Evolutionary conservation across 2,797 vertebrate species (phyloP).

Genomic region (Syngnathus acus): DNA sequence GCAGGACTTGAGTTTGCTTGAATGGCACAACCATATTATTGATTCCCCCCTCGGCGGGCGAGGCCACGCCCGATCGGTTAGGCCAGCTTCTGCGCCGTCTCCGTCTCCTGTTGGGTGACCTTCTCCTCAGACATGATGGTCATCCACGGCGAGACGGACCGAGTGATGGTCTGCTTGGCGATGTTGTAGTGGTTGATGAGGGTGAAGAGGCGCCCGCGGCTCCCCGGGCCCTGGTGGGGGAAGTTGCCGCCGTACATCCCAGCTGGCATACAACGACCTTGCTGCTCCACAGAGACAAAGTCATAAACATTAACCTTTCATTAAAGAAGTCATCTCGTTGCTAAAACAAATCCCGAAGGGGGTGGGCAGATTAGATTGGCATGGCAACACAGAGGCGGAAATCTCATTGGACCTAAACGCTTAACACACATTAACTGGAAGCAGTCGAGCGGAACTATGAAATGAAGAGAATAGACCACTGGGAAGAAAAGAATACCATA

Average conservation of each 20-base stretch:
- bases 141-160: constrained; percentile 92
- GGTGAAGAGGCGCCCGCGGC: constrained; percentile 87
- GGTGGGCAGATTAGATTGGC: not conserved
- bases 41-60: constrained; percentile 28
- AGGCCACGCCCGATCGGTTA: constrained; percentile 54
- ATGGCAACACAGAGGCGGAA: not conserved
- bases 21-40: constrained; percentile 58
- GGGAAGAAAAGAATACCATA: not conserved
- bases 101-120: constrained; percentile 89
- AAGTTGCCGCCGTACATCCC: constrained; percentile 88
- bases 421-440: not conserved
- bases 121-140: constrained; percentile 92
- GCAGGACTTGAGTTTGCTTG: constrained; percentile 51
- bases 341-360: not conserved
- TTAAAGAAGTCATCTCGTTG: not conserved
- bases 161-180: constrained; percentile 89
- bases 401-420: not conserved
- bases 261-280: constrained; percentile 85
- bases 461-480: not conserved
- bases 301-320: no score
- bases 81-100: constrained; percentile 86
- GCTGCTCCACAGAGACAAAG: constrained; percentile 62
- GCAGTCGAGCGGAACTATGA: not conserved
- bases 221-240: constrained; percentile 80
- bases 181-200: constrained; percentile 94